phyloP scores from a whole-genome alignment of 2,888 invertebrate species.

The Lottia gigantea region DNA sequence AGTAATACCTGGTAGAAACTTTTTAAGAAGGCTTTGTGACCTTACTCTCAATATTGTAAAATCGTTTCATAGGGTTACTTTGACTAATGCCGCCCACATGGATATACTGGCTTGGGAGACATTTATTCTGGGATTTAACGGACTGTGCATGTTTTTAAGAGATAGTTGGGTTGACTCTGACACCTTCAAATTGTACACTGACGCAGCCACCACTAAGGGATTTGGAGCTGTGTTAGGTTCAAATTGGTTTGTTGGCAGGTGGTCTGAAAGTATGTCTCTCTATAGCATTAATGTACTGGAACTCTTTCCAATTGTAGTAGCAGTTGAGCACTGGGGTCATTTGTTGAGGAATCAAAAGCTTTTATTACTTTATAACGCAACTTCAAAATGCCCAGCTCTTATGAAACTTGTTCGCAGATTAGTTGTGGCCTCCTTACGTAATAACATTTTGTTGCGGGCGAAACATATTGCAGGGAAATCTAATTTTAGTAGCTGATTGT shows the following conservation, averaged over 20 bases:
- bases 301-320: conserved; percentile 12
- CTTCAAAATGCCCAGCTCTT: background rate
- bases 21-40: no score
- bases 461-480: conserved; percentile 2
- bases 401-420: background rate
- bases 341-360: background rate
- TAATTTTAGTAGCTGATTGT: conserved; percentile 4
- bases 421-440: background rate
- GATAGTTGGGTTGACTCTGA: background rate
- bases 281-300: conserved; percentile 9
- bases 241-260: background rate
- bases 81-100: no score
- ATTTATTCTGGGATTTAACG: no score
- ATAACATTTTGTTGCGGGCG: background rate
- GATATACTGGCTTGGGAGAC: no score
- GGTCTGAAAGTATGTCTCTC: background rate
- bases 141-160: background rate
- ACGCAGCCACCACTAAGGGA: background rate
- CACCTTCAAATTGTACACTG: conserved; percentile 5
- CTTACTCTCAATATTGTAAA: no score
- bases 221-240: conserved; percentile 14
- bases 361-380: background rate
- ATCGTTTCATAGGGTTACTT: no score
- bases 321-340: background rate
- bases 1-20: no score